Base-by-base conservation (phyloP, 2,888 invertebrate species). In the Buathra laborator region DNA sequence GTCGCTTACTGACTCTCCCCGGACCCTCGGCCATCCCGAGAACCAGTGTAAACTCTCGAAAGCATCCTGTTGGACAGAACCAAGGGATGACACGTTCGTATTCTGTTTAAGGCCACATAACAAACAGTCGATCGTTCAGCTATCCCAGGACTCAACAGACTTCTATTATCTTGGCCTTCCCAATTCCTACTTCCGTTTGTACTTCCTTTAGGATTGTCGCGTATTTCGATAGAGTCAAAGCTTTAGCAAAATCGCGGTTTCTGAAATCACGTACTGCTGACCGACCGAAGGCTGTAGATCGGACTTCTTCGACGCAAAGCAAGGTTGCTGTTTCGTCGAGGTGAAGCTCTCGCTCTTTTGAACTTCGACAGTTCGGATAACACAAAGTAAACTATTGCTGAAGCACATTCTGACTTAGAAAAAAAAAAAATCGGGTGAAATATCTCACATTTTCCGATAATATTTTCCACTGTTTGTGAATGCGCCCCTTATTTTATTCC, bases 201-300 rank as follows among this genome's bases (percentile, higher is more conserved):
- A 75, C 48, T 51, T 48, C 59, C 70, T 32, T 19, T 43, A 29
- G 19, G 37, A 12, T 46, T 19, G 29, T 32, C 43, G 37, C 43
- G 44, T 46, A 66, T 72, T 59, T 64, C 44, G 43, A 43, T 32
- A 32, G 5, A 12, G 59, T 56, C 32, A 44, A 72, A 44, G 43
- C 29, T 44, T 48, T 62, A 3, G 19, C 10, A 10, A 24, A 44
- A 46, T 48, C 6, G 51, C 53, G 56, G 32, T 56, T 6, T 29
- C 48, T 19, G 53, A 56, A 24, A 71, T 82, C 75, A 74, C 74
- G 67, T 75, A 83, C 9, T 67, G 82, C 86, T 78, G 78, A 75
- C 68, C 83, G 53, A 83, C 79, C 56, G 66, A 53, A 85, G 67
- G 43, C 37, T 16, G 46, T 48, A 70, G 32, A 24, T 67, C 51